Base-by-base conservation (phyloP, 2,113 vertebrate genomes). In the Hassar affinis region DNA sequence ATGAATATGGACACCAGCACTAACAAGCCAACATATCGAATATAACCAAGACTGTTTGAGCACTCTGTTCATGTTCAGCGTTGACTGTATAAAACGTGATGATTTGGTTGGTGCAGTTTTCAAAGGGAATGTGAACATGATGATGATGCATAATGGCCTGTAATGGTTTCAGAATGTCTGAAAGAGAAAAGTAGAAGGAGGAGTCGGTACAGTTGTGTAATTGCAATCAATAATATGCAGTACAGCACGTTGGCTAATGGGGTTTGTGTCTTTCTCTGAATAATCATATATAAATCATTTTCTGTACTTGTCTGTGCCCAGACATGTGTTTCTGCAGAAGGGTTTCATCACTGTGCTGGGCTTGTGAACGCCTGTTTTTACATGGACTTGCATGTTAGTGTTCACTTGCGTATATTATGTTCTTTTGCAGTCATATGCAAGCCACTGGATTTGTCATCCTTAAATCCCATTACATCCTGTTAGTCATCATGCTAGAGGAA, bases 171-270 rank as follows among this genome's bases (percentile, higher is more conserved):
- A 69, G 27, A 30, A 27, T 15, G 51, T 33, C 71, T 78, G 35
- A 38, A 45, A 59, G 42, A 15, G 57, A 79, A 38, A 35, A 45
- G 77, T 33, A 78, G 85, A 84, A 79, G 74, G 75, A 87, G n/a
- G 80, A 87, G 82, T 77, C 59, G 49, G 64, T 59, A 66, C 59
- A 33, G 88, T 91, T 92, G 79, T 93, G 88, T 90, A 91, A 93
- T 85, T 85, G 83, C 84, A 85, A 90, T 93, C 91, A 92, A 92
- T 93, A 90, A 84, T 86, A 90, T 85, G 85, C 78, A 80, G 59
- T 88, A 87, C 80, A 80, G 85, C 80, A 74, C 81, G 78, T 79
- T 84, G 80, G 72, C 89, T 87, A 89, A 89, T 86, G 81, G 84
- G 76, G 77, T 86, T 38, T 74, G 20, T 27, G 2, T 56, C 35